Percentiles rank a stretch among this genome's conserved stretches.
phyloP scores from a whole-genome alignment of 2,888 invertebrate species.

The Thereva unica region DNA sequence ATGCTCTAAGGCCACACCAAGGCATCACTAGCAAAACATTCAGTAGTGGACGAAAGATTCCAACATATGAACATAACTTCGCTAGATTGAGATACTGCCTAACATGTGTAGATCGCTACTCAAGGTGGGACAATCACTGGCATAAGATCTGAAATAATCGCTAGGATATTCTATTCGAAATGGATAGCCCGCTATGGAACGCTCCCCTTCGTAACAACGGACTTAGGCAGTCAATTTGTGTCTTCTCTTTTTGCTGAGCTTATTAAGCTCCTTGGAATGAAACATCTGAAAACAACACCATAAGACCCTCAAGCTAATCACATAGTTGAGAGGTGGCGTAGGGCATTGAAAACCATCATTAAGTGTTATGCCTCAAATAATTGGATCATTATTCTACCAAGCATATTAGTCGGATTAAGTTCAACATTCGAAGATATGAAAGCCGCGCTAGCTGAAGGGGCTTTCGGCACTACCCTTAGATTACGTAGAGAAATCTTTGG shows the following conservation, averaged over 20 bases:
- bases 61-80: conserved; percentile 1
- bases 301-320: conserved; percentile 38
- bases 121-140: conserved; percentile 35
- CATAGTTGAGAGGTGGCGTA: conserved; percentile 29
- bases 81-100: not conserved
- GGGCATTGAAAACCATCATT: no score
- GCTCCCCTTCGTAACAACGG: conserved; percentile 20
- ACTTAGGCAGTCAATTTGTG: conserved; percentile 33
- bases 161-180: not conserved
- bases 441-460: no score
- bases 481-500: no score
- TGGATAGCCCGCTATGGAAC: conserved; percentile 37
- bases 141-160: conserved; percentile 29
- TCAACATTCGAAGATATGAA: no score
- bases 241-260: conserved; percentile 21
- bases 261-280: conserved; percentile 13
- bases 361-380: no score
- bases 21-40: conserved; percentile 32
- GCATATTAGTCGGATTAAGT: no score
- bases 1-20: not conserved
- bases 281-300: conserved; percentile 29
- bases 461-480: no score
- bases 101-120: conserved; percentile 26
- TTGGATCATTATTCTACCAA: no score
- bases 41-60: conserved; percentile 28